Base-by-base conservation (phyloP, 2,888 invertebrate species). In the Vandiemenella viatica region DNA sequence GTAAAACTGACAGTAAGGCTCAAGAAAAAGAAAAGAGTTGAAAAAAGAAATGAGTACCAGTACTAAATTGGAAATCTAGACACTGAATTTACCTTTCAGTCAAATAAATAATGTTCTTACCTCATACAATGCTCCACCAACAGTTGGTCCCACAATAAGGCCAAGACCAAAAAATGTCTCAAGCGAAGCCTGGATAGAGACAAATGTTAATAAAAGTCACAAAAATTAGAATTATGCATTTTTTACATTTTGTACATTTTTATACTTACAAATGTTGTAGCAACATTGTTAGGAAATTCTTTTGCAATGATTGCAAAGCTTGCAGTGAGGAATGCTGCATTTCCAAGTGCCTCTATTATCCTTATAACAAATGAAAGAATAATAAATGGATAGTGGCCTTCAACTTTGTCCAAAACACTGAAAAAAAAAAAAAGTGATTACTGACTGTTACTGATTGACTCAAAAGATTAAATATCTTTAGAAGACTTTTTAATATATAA, bases 111-210 rank as follows among this genome's bases (percentile, higher is more conserved):
- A 32, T 13, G 32, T 32, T 32, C 61, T 59, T 60, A 72, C 71
- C 62, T 79, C 74, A 63, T 83, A 93, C 0, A 93, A 70, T 1
- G 83, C 80, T 1, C 91, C 91, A 1, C 93, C 93, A 8, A 93
- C 75, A 0, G 87, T 87, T 0, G 93, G 93, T 0, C 93, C 93
- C 1, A 88, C 85, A 50, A 92, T 91, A 50, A 92, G 73, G 1
- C 78, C 93, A 59, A 77, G 74, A 0, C 92, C 92, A 62, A 89
- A 90, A 65, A 87, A 90, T 1, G 91, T 87, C 67, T 89, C 88
- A 41, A 88, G 64, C 0, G 83, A 83, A 1, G 86, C 86, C 83
- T 82, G 62, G 26, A 60, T 61, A 50, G 48, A 47, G 41, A 48
- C 45, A 51, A 41, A 17, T 10, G 32, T 32, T 32, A n/a, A 17